Base-by-base conservation (phyloP, 2,797 vertebrate genomes). In the Myotis findleyi region DNA sequence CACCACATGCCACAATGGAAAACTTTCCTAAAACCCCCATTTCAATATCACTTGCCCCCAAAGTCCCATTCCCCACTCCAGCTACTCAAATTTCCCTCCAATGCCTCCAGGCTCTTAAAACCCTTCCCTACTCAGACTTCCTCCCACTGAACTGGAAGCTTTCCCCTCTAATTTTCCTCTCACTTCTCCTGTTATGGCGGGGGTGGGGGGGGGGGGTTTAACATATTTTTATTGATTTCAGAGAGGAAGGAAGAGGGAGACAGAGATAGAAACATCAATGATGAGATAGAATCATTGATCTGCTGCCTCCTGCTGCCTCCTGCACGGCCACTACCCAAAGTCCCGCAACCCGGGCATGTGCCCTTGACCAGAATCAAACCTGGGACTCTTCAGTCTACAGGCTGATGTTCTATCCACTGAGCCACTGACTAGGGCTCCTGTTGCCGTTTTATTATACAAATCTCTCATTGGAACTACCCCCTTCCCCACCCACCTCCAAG, bases 161-260 rank as follows among this genome's bases (percentile, higher is more conserved):
- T 76, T 76, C 25, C 3, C 16, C 64, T 69, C 55, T 44, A 73
- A 75, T 49, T 44, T 55, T 66, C 57, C 12, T 44, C 6, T 41
- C 30, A 53, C 33, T 27, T 36, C 38, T 38, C 53, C 13, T 9
- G 16, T 30, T 69, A 20, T 47, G 53, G 16, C 6, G 2, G 16
- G 5, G 7, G 51, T 6, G 49, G 5, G 14, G 5, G 53, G 18
- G 0, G n/a, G n/a, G n/a, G 0, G 4, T 59, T 57, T 12, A 59
- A 59, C 57, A 27, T 59, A 59, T 59, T 59, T 59, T 59, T 59
- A 59, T 59, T 59, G 57, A 59, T 59, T 59, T 59, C 25, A 59
- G 25, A 59, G 25, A 27, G 23, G 55, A 57, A 57, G 10, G 23
- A 57, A 57, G 25, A 59, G 53, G 20, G 57, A 25, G 57, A 59